A percentile compares a stretch with the other conserved stretches of the same genome.
phyloP scores from a whole-genome alignment of 2,797 vertebrate genomes.

The Helarctos malayanus region DNA sequence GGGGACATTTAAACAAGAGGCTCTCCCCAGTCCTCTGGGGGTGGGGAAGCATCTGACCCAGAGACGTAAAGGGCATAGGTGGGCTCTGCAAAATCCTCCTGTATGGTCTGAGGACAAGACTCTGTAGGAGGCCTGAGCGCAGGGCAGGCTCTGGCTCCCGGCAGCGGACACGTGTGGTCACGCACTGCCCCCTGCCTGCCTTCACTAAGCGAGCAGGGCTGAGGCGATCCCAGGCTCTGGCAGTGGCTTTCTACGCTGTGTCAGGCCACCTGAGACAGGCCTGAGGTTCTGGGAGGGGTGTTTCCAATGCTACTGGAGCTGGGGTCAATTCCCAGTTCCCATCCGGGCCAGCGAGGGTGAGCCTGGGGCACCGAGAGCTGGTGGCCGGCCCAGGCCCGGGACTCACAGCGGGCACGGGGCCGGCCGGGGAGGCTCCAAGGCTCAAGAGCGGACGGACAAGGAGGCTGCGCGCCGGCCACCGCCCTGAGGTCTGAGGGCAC shows the following conservation, averaged over 20 bases:
- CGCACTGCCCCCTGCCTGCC: not conserved
- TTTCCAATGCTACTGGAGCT: not conserved
- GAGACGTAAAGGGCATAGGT: not conserved
- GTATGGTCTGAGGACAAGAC: not conserved
- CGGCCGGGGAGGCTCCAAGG: not conserved
- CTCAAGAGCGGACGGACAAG: too few species aligned
- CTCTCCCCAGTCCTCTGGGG: not conserved
- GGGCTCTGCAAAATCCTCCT: not conserved
- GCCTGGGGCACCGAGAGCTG: not conserved
- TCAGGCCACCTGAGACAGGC: not conserved
- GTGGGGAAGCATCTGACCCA: not conserved
- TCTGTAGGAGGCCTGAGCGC: not conserved
- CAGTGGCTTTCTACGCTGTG: not conserved
- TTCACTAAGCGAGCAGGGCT: not conserved
- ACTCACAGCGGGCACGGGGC: rapidly evolving
- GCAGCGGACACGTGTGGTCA: not conserved
- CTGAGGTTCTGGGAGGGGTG: not conserved
- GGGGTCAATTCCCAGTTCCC: not conserved
- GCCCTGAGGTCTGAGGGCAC: not conserved
- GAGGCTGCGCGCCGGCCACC: not conserved
- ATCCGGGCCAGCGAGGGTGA: not conserved
- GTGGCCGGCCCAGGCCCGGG: not conserved
- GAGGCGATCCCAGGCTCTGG: not conserved
- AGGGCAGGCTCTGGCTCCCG: not conserved
- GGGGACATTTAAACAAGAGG: not conserved